Base-by-base conservation (phyloP, 2,888 invertebrate genomes). In the Trissolcus japonicus region DNA sequence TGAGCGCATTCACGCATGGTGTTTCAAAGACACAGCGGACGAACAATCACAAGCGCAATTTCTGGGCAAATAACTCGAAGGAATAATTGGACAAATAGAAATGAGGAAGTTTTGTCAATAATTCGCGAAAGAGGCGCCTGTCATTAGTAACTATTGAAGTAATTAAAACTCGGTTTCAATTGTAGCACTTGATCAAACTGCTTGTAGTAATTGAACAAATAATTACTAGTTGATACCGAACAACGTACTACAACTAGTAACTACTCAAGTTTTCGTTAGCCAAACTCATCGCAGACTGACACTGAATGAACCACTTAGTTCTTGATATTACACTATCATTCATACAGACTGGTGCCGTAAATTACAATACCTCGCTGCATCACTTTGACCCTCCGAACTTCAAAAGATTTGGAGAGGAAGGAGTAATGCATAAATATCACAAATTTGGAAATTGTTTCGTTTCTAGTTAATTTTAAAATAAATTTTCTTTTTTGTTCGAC, bases 191-290 rank as follows among this genome's bases (percentile, higher is more conserved):
- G 76, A 79, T 76, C 79, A 72, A 79, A 79, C 76, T 71, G 71
- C 78, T 78, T 71, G 69, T 56, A 61, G 72, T 79, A 79, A 79
- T 79, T 79, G 69, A 72, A 69, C 73, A 73, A 79, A 79, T 73
- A 76, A 76, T 76, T 65, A 69, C 76, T 67, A 63, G 71, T 60
- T 59, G 75, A 65, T 67, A 53, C 63, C 46, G 73, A 72, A 77
- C 72, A 54, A 65, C 69, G 77, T 73, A 73, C 65, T 65, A 57
- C 41, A 73, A 77, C 73, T 65, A 50, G 77, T 66, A 73, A 77
- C 73, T 69, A 63, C 59, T 72, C 72, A 76, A 66, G 72, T 73
- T 77, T 77, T 73, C 76, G 63, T 60, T 62, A 57, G 53, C 35
- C 54, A 63, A 73, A 68, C 72, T 77, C 65, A 72, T 50, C 41